These are phyloP conservation scores for Spialia ferax DNA, from an alignment of 2,888 invertebrate genomes.

Conservation along the genomic window DNA sequence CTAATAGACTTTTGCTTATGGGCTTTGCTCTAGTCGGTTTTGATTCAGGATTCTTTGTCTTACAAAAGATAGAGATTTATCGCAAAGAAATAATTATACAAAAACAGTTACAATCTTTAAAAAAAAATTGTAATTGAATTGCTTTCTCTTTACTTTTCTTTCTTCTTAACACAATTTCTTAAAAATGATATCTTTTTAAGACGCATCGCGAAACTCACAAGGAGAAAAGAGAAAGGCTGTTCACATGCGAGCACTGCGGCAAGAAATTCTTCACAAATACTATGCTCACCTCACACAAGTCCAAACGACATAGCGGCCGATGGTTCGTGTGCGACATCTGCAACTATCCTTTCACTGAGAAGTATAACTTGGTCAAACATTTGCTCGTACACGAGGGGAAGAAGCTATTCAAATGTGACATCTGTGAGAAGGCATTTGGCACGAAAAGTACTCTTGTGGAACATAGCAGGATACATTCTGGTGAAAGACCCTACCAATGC, in stretches of 20 bases:
- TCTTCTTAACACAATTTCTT: too few species aligned
- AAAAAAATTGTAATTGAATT: too few species aligned
- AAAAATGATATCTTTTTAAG: constrained; percentile 52
- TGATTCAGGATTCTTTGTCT: too few species aligned
- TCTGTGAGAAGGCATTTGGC: constrained; percentile 71
- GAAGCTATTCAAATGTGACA: constrained; percentile 71
- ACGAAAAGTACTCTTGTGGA: constrained; percentile 65
- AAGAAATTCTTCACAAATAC: constrained; percentile 75
- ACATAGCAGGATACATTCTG: constrained; percentile 78
- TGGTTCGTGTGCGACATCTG: constrained; percentile 76
- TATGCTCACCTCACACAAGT: constrained; percentile 63
- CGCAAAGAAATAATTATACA: too few species aligned
- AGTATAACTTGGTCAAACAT: constrained; percentile 74
- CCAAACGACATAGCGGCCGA: constrained; percentile 65
- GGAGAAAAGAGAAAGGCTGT: constrained; percentile 66
- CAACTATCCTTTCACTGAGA: constrained; percentile 72
- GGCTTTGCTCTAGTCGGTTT: too few species aligned
- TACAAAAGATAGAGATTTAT: too few species aligned
- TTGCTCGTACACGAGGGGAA: constrained; percentile 73
- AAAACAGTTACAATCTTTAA: too few species aligned
- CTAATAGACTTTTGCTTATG: too few species aligned
- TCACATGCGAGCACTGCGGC: constrained; percentile 76
- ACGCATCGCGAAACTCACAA: constrained; percentile 75
- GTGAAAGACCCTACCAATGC: constrained; percentile 72
- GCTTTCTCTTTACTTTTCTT: too few species aligned